phyloP scores from a whole-genome alignment of 2,113 vertebrate genomes.

The Chitala chitala region DNA sequence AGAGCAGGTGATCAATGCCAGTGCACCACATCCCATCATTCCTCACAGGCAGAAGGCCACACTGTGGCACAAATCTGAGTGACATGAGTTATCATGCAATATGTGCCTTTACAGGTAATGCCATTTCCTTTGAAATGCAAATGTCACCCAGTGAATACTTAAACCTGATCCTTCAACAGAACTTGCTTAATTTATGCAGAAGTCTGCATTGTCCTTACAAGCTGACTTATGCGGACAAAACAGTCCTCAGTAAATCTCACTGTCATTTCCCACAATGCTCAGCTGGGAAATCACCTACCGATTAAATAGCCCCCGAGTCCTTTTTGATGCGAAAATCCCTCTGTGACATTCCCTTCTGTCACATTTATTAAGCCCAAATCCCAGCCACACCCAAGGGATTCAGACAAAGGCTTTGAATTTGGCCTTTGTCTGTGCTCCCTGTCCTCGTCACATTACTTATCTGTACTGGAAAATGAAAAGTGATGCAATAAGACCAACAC shows the following conservation, averaged over 20 bases:
- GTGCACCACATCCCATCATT: slow-evolving; percentile 18
- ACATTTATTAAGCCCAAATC: slow-evolving; percentile 2
- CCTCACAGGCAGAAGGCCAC: not conserved
- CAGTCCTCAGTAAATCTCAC: not conserved
- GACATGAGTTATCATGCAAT: not conserved
- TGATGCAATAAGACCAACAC: not conserved
- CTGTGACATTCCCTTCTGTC: not conserved
- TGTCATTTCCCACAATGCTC: not conserved
- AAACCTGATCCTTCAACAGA: not conserved
- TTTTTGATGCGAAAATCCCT: not conserved
- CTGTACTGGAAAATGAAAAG: not conserved
- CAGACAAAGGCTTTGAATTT: not conserved
- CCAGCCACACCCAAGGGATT: not conserved
- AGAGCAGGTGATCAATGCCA: slow-evolving; percentile 59
- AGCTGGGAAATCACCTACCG: not conserved
- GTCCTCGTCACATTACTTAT: not conserved
- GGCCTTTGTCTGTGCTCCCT: not conserved
- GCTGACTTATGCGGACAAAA: not conserved
- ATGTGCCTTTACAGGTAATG: not conserved
- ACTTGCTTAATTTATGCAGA: not conserved
- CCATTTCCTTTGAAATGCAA: not conserved
- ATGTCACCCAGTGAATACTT: no score
- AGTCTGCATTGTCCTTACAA: not conserved
- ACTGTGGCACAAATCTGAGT: not conserved
- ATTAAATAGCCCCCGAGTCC: not conserved